Evolutionary conservation across 2,888 invertebrate genomes (phyloP).

Genomic region (Cephus rjabovi): DNA sequence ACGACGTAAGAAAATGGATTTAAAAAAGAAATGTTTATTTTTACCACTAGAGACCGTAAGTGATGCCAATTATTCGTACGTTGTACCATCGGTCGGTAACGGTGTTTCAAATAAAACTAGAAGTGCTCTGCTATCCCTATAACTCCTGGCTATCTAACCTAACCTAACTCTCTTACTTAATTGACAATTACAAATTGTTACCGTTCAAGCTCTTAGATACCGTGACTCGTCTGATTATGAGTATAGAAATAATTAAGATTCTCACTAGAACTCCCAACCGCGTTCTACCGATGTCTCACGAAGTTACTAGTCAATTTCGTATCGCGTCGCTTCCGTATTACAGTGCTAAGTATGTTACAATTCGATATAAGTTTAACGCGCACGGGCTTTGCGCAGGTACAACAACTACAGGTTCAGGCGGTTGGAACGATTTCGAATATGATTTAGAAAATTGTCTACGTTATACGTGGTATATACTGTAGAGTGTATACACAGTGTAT

Average conservation of each 20-base stretch:
- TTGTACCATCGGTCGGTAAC: neutral
- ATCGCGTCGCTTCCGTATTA: neutral
- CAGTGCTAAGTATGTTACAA: neutral
- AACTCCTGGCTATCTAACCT: neutral
- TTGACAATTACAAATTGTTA: neutral
- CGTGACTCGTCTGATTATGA: conserved; percentile 16
- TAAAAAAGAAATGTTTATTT: neutral
- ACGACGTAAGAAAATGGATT: neutral
- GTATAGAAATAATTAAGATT: neutral
- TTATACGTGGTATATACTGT: neutral
- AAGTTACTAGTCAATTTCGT: neutral
- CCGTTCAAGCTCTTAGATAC: neutral
- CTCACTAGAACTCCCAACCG: neutral
- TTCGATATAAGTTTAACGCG: neutral
- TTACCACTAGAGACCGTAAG: neutral
- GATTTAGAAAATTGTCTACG: neutral
- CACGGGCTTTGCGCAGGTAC: neutral
- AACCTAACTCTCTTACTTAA: neutral
- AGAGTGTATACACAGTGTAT: neutral
- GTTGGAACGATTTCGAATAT: neutral
- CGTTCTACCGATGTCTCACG: neutral
- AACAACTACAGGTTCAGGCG: neutral
- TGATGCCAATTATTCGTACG: neutral
- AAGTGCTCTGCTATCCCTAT: neutral
- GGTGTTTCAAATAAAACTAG: neutral